Base-by-base conservation (phyloP, 1,140 invertebrate species). In the Drosophila azteca region DNA sequence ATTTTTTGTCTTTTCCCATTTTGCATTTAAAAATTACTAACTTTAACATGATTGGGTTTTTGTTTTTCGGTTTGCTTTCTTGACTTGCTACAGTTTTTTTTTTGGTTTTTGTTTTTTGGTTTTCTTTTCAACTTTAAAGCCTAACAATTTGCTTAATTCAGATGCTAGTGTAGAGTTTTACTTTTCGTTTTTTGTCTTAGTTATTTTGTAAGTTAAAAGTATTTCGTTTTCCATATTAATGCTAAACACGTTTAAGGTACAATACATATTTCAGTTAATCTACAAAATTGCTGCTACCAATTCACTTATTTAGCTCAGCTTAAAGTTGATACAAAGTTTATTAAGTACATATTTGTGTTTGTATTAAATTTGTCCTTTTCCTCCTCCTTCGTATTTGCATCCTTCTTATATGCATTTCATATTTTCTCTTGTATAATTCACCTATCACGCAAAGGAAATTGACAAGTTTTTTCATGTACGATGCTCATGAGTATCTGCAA, bases 381-480 rank as follows among this genome's bases (percentile, higher is more conserved):
- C 51, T 53, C 61, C 51, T 53, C 35, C 31, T 64, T 29, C 29
- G 6, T 29, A 7, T 81, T 60, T 70, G 62, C 64, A 70, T 79
- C 76, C 17, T 43, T 53, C 24, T 41, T 60, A 54, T 69, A 70
- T 53, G 58, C 53, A 64, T 64, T 58, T 59, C 48, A 54, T 70
- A 61, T 53, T 69, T 61, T 45, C 62, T 79, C 73, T 76, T 74
- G 79, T 91, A 91, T 87, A 87, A 74, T 89, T 91, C 79, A 91
- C 87, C 85, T 91, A 91, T 91, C 90, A 91, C 90, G 90, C 83
- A 77, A 91, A 91, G 77, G 88, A 90, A 91, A 91, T 91, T 91
- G 90, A 91, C 90, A 90, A 88, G 90, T 90, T 91, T 90, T 91
- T 91, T 91, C 90, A 91, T 91, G 90, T 91, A 75, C 90, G 90